Evolutionary conservation across 1,140 invertebrate genomes (phyloP).

Genomic region (Harlomillsia oculata): DNA sequence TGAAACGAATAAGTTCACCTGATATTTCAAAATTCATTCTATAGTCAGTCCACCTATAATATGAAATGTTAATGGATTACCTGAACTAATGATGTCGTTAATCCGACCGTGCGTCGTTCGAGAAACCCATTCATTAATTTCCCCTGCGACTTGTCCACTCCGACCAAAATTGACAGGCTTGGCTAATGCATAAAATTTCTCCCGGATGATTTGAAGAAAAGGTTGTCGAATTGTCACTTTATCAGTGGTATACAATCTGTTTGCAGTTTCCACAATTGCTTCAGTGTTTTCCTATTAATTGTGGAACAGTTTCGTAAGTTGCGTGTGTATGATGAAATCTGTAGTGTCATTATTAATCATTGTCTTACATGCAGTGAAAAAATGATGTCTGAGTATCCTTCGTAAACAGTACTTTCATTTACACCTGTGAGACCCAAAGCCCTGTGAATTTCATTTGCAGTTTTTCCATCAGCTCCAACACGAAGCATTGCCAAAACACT

Average conservation of each 20-base stretch:
- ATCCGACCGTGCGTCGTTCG: background rate
- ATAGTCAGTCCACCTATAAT: background rate
- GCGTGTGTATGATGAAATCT: background rate
- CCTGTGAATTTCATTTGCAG: conserved; percentile 5
- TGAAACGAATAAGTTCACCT: background rate
- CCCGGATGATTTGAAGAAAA: background rate
- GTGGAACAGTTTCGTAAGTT: background rate
- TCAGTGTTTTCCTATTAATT: conserved; percentile 7
- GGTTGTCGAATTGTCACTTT: background rate
- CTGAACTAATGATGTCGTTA: background rate
- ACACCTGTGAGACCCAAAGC: background rate
- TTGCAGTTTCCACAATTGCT: background rate
- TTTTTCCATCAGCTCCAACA: conserved; percentile 7
- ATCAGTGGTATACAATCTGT: conserved; percentile 1
- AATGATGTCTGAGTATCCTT: conserved; percentile 4
- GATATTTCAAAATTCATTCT: background rate
- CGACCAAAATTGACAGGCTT: conserved; percentile 4
- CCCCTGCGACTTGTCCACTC: background rate
- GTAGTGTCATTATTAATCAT: too few relatives aligned
- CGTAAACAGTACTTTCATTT: background rate
- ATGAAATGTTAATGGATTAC: background rate
- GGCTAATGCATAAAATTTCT: conserved; percentile 8
- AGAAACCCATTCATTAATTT: conserved; percentile 10
- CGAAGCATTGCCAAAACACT: conserved; percentile 6
- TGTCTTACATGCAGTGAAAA: conserved; percentile 11